phyloP scores from a whole-genome alignment of 1,140 invertebrate species.

The Meloidogyne exigua region DNA sequence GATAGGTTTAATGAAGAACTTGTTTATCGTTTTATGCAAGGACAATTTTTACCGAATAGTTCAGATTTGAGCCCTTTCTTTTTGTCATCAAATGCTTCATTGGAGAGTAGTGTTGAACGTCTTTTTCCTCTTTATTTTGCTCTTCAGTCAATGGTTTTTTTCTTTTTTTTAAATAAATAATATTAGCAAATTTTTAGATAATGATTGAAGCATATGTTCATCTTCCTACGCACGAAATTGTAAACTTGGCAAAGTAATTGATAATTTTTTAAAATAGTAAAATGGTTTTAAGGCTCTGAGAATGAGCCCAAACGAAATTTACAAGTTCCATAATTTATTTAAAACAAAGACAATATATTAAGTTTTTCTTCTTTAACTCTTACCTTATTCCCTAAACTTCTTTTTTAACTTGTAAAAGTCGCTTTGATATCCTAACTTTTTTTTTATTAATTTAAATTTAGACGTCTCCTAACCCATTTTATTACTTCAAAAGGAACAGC shows the following conservation, averaged over 20 bases:
- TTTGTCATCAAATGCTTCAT: background rate
- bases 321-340: too few species aligned
- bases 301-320: background rate
- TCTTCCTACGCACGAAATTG: constrained; percentile 26
- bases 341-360: too few species aligned
- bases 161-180: background rate
- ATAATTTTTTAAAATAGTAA: constrained; percentile 1
- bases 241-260: constrained; percentile 24
- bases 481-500: constrained; percentile 21
- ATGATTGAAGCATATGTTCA: constrained; percentile 33
- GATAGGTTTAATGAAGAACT: constrained; percentile 33
- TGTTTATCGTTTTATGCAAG: constrained; percentile 27
- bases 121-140: constrained; percentile 37
- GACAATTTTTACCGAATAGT: constrained; percentile 30
- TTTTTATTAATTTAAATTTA: constrained; percentile 5
- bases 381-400: too few species aligned
- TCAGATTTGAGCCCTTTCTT: constrained; percentile 37
- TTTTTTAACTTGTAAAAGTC: too few species aligned
- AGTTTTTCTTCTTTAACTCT: too few species aligned
- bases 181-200: background rate
- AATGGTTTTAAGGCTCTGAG: background rate
- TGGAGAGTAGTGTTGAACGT: constrained; percentile 29
- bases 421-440: too few species aligned
- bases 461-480: constrained; percentile 31
- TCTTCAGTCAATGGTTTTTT: constrained; percentile 31